Conservation (phyloP, 1,140 invertebrate genomes). For the Dreissena polymorpha region DNA sequence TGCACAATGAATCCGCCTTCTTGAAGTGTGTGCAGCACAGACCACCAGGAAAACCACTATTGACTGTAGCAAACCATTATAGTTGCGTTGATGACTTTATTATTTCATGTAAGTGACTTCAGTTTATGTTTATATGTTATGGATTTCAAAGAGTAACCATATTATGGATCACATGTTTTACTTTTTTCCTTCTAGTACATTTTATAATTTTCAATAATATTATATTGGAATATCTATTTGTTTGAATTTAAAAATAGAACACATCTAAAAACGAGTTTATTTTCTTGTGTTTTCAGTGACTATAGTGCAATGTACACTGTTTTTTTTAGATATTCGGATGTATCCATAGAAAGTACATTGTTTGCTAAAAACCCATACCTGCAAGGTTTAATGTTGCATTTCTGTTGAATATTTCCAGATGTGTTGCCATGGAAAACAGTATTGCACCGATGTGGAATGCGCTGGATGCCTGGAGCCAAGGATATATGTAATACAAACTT, state of each 20-base stretch:
- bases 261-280: no score
- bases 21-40: slow-evolving; percentile 11
- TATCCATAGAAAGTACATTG: no score
- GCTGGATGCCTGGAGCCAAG: slow-evolving; percentile 32
- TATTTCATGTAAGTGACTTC: slow-evolving; percentile 15
- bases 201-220: no score
- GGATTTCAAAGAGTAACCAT: no score
- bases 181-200: no score
- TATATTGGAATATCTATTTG: no score
- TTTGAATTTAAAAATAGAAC: no score
- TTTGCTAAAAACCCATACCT: no score
- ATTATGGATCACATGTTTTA: background rate
- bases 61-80: slow-evolving; percentile 26
- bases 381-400: no score
- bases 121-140: background rate
- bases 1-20: slow-evolving; percentile 3
- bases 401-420: background rate
- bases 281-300: no score
- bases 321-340: no score
- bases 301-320: no score
- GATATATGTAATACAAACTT: slow-evolving; percentile 14
- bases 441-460: background rate
- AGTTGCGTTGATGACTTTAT: slow-evolving; percentile 25
- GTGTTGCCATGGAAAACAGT: slow-evolving; percentile 33
- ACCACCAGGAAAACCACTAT: slow-evolving; percentile 16